phyloP scores from a whole-genome alignment of 2,113 vertebrate species.

The Chionis minor region DNA sequence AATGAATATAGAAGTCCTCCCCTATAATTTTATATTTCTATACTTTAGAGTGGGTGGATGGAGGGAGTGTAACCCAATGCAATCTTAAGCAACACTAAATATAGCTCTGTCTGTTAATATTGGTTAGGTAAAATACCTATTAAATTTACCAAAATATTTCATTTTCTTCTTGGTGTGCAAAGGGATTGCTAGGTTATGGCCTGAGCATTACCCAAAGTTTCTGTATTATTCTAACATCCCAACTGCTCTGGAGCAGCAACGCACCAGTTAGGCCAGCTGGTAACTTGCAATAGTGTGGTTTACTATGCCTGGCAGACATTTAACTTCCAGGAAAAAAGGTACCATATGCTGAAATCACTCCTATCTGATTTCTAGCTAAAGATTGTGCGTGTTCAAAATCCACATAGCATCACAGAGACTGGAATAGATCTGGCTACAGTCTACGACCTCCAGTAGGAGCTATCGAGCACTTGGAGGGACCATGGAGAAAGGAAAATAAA shows the following conservation, averaged over 20 bases:
- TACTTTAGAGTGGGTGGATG: conserved; percentile 44
- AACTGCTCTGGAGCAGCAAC: not conserved
- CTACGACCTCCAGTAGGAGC: not conserved
- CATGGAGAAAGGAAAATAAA: not conserved
- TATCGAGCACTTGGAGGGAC: not conserved
- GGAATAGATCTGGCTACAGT: not conserved
- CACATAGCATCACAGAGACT: not conserved
- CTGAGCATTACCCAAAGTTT: not conserved
- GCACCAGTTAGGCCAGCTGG: not conserved
- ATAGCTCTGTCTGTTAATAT: conserved; percentile 50
- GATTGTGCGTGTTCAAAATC: not conserved
- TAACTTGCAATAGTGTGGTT: not conserved
- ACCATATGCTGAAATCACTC: not conserved
- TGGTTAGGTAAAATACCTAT: not conserved
- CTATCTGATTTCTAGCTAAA: not conserved
- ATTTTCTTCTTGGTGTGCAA: not conserved
- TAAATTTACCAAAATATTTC: not conserved
- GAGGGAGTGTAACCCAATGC: conserved; percentile 46
- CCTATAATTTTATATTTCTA: conserved; percentile 42
- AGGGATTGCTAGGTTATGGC: not conserved
- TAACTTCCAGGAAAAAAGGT: not conserved
- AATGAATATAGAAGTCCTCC: conserved; percentile 50
- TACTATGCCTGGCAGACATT: not conserved
- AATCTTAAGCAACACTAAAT: conserved; percentile 65
- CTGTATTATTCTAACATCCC: not conserved